Conservation (phyloP, 2,113 vertebrate species). For the Elanoides forficatus region DNA sequence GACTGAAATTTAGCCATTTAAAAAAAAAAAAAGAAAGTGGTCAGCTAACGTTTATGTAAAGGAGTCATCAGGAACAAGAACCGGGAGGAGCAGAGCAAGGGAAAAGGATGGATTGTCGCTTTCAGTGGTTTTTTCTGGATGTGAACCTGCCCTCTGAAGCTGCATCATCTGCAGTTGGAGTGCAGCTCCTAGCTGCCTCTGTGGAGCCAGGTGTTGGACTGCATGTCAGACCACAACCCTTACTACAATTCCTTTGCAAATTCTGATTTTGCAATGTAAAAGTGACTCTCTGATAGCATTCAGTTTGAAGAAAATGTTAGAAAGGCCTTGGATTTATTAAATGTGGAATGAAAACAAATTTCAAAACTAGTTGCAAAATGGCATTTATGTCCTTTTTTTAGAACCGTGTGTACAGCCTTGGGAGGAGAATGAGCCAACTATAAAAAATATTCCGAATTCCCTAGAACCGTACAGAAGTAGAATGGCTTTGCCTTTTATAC, state of each 20-base stretch:
- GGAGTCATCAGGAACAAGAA: neutral
- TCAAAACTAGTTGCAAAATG: conserved; percentile 18
- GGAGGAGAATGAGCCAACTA: neutral
- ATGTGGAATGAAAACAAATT: conserved; percentile 9
- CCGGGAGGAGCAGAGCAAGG: fast-evolving
- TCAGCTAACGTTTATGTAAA: neutral
- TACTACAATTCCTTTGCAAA: neutral
- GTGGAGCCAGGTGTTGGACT: neutral
- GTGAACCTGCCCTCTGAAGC: neutral
- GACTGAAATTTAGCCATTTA: neutral
- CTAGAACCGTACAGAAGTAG: neutral
- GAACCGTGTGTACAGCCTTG: neutral
- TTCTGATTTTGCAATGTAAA: neutral
- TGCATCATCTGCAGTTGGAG: neutral
- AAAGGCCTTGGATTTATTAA: conserved; percentile 6
- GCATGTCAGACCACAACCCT: neutral
- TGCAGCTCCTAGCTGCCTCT: neutral
- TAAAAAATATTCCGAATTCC: neutral
- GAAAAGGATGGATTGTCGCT: neutral
- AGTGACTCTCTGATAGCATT: neutral
- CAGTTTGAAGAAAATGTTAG: neutral
- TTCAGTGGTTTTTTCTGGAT: neutral
- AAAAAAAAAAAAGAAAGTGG: neutral
- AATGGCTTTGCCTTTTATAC: neutral
- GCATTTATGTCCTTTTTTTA: conserved; percentile 30